A percentile compares a stretch with the other conserved stretches of the same genome.
Evolutionary conservation across 2,113 vertebrate species (phyloP).

Genomic region (Tachycineta bicolor): DNA sequence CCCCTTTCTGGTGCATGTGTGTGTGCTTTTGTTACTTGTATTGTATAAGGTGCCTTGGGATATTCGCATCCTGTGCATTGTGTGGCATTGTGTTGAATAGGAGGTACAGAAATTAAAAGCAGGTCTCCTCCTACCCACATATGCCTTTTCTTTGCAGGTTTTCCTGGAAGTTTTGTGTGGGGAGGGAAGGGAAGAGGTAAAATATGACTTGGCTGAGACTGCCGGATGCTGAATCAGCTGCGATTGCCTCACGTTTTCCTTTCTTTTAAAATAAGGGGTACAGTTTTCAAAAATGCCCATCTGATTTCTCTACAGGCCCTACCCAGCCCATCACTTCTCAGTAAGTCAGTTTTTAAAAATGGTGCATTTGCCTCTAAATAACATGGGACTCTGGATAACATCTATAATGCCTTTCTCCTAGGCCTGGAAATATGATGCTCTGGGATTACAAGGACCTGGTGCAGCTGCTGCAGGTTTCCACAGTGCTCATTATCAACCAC

Average conservation of each 20-base stretch:
- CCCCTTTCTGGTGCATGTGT: conserved; percentile 36
- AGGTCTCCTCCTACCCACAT: conserved; percentile 68
- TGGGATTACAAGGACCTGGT: neutral
- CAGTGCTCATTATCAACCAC: neutral
- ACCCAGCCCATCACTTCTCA: neutral
- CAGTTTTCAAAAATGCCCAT: conserved; percentile 23
- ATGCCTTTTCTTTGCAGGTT: conserved; percentile 70
- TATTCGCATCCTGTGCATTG: conserved; percentile 73
- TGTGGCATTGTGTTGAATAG: conserved; percentile 72
- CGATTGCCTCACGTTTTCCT: conserved; percentile 65
- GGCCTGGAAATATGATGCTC: neutral
- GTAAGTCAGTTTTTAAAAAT: neutral
- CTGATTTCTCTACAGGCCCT: neutral
- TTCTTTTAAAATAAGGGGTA: conserved; percentile 51
- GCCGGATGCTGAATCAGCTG: conserved; percentile 70
- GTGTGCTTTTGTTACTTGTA: conserved; percentile 56
- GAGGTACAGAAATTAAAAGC: conserved; percentile 69
- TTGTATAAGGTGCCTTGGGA: conserved; percentile 73
- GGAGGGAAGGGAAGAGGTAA: conserved; percentile 70
- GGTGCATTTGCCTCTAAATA: neutral
- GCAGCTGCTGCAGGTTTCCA: neutral
- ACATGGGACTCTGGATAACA: neutral
- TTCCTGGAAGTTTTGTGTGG: conserved; percentile 67
- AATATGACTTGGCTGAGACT: conserved; percentile 58
- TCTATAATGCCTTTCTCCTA: neutral